A percentile compares a stretch with the other conserved stretches of the same genome.
phyloP scores from a whole-genome alignment of 2,113 vertebrate species.

The Trogon surrucura region DNA sequence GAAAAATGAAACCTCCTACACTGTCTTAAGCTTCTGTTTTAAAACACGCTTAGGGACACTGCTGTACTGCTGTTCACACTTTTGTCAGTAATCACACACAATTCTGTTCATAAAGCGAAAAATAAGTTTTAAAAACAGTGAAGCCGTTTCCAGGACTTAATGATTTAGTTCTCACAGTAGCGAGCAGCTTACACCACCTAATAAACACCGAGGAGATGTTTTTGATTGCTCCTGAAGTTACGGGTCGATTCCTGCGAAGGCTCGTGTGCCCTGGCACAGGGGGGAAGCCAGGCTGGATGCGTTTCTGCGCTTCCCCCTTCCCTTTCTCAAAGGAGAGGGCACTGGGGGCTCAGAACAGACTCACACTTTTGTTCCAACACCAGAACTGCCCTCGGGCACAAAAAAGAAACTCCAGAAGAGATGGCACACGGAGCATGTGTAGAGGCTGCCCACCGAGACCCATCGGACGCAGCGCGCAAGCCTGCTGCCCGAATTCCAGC shows the following conservation, averaged over 20 bases:
- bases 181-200: neutral
- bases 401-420: neutral
- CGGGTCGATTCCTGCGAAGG: neutral
- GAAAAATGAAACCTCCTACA: neutral
- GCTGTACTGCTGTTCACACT: too few species aligned
- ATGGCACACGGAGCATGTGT: neutral
- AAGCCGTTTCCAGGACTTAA: neutral
- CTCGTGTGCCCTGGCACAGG: fast-evolving
- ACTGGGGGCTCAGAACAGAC: neutral
- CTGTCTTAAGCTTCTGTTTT: neutral
- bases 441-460: neutral
- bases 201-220: neutral
- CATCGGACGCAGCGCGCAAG: neutral
- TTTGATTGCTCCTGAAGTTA: neutral
- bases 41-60: neutral
- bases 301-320: neutral
- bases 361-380: neutral
- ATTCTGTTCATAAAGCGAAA: neutral
- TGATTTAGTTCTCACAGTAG: neutral
- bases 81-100: neutral
- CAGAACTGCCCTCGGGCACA: neutral
- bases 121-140: neutral
- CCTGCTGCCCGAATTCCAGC: neutral
- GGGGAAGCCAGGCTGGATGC: neutral
- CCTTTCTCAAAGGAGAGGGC: fast-evolving